These are phyloP conservation scores for Carabus problematicus DNA, from an alignment of 2,888 invertebrate species.

Conservation along the genomic window DNA sequence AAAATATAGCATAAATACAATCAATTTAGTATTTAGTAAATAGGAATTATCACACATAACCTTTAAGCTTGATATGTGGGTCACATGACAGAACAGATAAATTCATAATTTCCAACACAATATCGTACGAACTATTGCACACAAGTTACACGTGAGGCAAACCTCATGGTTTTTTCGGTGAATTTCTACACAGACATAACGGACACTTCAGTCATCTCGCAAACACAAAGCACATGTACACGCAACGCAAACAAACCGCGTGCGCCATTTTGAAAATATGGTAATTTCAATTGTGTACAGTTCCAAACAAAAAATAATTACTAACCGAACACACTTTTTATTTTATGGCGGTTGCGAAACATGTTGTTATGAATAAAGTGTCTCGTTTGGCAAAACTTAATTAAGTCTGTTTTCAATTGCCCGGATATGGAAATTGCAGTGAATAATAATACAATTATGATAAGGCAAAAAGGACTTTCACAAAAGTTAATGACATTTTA, in stretches of 20 bases:
- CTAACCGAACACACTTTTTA: not conserved
- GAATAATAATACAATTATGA: conserved; percentile 23
- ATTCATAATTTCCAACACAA: conserved; percentile 37
- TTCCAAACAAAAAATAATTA: conserved; percentile 6
- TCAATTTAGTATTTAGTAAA: conserved; percentile 24
- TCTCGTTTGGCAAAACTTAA: not conserved
- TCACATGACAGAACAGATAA: conserved; percentile 42
- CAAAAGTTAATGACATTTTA: conserved; percentile 36
- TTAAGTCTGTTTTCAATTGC: not conserved
- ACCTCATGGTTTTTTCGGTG: conserved; percentile 21
- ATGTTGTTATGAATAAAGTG: not conserved
- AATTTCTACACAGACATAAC: conserved; percentile 1
- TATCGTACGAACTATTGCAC: conserved; percentile 24
- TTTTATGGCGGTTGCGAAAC: not conserved
- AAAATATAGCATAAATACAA: conserved; percentile 11
- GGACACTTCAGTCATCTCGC: conserved; percentile 22
- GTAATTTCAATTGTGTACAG: conserved; percentile 1
- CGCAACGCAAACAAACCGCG: conserved; percentile 23
- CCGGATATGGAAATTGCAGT: conserved; percentile 23
- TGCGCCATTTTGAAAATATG: conserved; percentile 32
- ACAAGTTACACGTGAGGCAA: conserved; percentile 20
- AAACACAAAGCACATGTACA: conserved; percentile 34
- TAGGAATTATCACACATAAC: conserved; percentile 42
- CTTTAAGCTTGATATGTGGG: conserved; percentile 43
- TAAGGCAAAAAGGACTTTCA: conserved; percentile 23